Percentiles rank a stretch among this genome's conserved stretches.
Conservation (phyloP, 2,888 invertebrate species). For the Himalopsyche anomala region DNA sequence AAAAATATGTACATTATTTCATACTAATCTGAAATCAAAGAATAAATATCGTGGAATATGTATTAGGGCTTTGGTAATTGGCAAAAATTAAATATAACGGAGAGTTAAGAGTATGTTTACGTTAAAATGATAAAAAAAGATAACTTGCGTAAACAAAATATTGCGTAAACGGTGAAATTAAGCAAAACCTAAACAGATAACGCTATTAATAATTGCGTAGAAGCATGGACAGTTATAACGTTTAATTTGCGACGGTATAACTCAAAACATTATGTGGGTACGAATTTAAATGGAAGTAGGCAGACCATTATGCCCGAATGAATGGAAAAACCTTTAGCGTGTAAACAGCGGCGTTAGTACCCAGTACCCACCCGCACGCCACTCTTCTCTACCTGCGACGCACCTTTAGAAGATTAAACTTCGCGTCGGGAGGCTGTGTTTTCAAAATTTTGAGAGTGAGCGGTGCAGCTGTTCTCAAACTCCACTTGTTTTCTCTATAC, state of each 20-base stretch:
- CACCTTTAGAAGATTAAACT: conserved; percentile 41
- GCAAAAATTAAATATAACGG: no score
- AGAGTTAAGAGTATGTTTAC: no score
- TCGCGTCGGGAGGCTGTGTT: conserved; percentile 10
- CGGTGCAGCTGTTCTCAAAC: background rate
- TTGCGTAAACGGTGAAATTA: background rate
- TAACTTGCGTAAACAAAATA: no score
- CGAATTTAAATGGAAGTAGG: conserved; percentile 44
- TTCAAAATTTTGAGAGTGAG: conserved; percentile 18
- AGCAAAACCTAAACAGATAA: conserved; percentile 11
- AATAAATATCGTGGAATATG: no score
- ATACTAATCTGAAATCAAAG: no score
- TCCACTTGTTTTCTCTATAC: no score
- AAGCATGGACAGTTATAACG: background rate
- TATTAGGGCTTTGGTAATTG: no score
- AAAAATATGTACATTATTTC: no score
- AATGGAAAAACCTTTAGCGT: conserved; percentile 56
- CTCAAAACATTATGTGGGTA: conserved; percentile 15
- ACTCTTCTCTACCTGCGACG: background rate
- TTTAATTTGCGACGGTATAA: conserved; percentile 20
- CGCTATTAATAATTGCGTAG: conserved; percentile 19
- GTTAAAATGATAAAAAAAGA: no score
- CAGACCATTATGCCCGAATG: conserved; percentile 52
- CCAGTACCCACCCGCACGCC: conserved; percentile 43
- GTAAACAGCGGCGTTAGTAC: conserved; percentile 52